phyloP scores from a whole-genome alignment of 2,888 invertebrate genomes.

The Autographa pulchrina region DNA sequence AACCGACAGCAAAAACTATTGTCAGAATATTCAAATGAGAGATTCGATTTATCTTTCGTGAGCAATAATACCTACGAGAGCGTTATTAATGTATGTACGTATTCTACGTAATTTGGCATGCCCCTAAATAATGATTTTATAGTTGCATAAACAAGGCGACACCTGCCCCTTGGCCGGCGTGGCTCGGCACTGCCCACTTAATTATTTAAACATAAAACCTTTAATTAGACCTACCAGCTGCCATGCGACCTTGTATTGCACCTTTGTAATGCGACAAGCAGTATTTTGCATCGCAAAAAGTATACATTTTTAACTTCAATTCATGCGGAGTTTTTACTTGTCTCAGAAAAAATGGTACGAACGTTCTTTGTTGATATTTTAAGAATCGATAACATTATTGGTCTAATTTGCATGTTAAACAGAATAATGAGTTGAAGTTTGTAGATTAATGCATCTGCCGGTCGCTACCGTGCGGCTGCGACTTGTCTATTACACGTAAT shows the following conservation, averaged over 20 bases:
- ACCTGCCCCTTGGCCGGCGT: slow-evolving; percentile 77
- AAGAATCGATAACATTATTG: slow-evolving; percentile 67
- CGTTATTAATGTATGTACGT: slow-evolving; percentile 76
- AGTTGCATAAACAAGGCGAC: slow-evolving; percentile 79
- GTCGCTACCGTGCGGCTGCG: slow-evolving; percentile 17
- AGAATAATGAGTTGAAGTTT: slow-evolving; percentile 45
- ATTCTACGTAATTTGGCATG: slow-evolving; percentile 82
- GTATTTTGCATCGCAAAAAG: slow-evolving; percentile 85
- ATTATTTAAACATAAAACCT: slow-evolving; percentile 89
- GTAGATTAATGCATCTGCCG: slow-evolving; percentile 52
- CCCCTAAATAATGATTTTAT: slow-evolving; percentile 86
- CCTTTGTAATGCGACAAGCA: slow-evolving; percentile 83
- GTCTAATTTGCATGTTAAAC: slow-evolving; percentile 70
- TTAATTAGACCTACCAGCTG: slow-evolving; percentile 87
- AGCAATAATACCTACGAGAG: slow-evolving; percentile 64
- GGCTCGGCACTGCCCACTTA: slow-evolving; percentile 75
- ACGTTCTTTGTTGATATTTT: slow-evolving; percentile 74
- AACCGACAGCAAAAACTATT: slow-evolving; percentile 43
- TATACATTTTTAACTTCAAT: slow-evolving; percentile 79
- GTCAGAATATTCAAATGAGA: slow-evolving; percentile 59
- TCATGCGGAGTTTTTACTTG: slow-evolving; percentile 67
- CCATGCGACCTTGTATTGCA: slow-evolving; percentile 82
- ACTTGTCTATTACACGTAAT: slow-evolving; percentile 23
- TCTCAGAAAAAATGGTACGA: slow-evolving; percentile 67
- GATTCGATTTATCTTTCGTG: slow-evolving; percentile 63